These are phyloP conservation scores for Tauraco erythrolophus DNA, from an alignment of 2,113 vertebrate genomes.

Conservation along the genomic window DNA sequence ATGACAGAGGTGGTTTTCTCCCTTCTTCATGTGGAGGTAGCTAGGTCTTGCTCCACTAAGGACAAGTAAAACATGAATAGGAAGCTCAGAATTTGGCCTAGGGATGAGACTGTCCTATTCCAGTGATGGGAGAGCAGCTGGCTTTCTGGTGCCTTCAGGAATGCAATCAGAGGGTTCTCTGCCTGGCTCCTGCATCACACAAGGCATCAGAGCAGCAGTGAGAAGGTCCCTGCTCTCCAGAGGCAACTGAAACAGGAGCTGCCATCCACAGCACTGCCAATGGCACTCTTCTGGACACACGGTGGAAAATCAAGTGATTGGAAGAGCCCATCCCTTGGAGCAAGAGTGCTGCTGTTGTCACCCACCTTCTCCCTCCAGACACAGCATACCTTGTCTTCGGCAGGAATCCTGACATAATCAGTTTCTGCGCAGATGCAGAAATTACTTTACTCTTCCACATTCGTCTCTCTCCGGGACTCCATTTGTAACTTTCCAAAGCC, in stretches of 20 bases:
- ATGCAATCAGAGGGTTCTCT: background rate
- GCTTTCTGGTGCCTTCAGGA: background rate
- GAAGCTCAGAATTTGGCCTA: background rate
- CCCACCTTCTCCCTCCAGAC: background rate
- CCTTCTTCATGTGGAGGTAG: background rate
- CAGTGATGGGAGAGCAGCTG: background rate
- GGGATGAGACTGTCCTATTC: background rate
- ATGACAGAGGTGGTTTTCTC: background rate
- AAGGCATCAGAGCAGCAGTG: background rate
- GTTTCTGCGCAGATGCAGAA: background rate
- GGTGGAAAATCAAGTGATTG: background rate
- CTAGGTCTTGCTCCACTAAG: background rate
- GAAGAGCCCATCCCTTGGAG: background rate
- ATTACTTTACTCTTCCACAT: background rate
- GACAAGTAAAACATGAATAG: background rate
- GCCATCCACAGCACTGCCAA: background rate
- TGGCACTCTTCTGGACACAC: fast-evolving
- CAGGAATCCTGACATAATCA: background rate
- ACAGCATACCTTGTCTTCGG: fast-evolving
- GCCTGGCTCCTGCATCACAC: background rate
- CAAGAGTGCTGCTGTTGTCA: background rate
- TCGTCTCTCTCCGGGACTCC: background rate
- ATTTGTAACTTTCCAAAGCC: background rate
- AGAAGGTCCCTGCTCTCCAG: background rate
- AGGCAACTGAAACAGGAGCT: background rate